These are phyloP conservation scores for Timandra comae DNA, from an alignment of 2,888 invertebrate species.

Conservation along the genomic window DNA sequence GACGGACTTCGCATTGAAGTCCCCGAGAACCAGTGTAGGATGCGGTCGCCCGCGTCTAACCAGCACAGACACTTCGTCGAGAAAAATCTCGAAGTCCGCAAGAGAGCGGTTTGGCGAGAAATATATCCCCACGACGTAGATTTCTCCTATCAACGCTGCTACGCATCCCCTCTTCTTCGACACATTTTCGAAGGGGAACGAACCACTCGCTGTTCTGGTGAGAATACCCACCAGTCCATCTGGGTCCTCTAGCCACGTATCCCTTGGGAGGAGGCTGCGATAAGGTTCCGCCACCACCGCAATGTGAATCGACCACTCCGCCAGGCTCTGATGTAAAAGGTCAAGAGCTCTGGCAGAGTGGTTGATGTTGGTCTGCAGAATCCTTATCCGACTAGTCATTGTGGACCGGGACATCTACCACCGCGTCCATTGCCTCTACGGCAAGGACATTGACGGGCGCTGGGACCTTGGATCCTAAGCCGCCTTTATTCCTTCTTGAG, in stretches of 20 bases:
- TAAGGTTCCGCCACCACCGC: conserved; percentile 2
- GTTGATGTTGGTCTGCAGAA: background rate
- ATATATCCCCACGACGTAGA: conserved; percentile 13
- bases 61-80: background rate
- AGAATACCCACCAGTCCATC: background rate
- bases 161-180: conserved; percentile 12
- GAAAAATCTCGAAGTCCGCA: conserved; percentile 17
- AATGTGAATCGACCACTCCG: conserved; percentile 7
- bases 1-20: conserved; percentile 17
- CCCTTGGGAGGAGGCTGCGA: background rate
- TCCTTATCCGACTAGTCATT: background rate
- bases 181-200: conserved; percentile 1
- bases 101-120: conserved; percentile 19
- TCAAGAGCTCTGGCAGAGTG: conserved; percentile 4
- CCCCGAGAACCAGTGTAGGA: conserved; percentile 2
- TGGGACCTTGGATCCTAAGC: no score
- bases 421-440: no score
- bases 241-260: background rate
- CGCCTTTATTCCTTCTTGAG: no score
- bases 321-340: conserved; percentile 8
- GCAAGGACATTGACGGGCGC: no score
- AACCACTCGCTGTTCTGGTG: conserved; percentile 1
- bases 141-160: background rate
- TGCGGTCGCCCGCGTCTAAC: conserved; percentile 2
- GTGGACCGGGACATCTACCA: no score